Evolutionary conservation across 1,140 invertebrate genomes (phyloP).

Genomic region (Listronotus bonariensis): DNA sequence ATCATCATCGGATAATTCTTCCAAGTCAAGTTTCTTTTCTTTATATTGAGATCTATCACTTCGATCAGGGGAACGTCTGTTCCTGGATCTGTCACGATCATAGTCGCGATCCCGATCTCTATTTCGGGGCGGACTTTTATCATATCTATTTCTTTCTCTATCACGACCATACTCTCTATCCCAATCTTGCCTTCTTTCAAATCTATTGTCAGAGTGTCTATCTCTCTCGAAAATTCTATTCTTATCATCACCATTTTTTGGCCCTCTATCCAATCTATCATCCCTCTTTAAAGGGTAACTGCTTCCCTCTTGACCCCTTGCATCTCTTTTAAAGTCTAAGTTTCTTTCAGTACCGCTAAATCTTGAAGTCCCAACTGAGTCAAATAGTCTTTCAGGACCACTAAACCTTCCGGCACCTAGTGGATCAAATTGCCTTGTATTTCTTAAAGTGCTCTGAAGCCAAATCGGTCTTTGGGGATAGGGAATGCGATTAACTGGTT

Average conservation of each 20-base stretch:
- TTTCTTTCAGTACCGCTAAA: neutral
- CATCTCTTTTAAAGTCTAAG: neutral
- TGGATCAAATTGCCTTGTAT: conserved; percentile 52
- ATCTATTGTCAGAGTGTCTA: neutral
- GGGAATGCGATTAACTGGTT: conserved; percentile 51
- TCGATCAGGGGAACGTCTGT: neutral
- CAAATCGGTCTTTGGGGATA: conserved; percentile 51
- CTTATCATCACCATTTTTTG: neutral
- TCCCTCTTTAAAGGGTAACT: neutral
- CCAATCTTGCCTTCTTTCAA: neutral
- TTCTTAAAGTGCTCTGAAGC: conserved; percentile 45
- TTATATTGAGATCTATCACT: neutral
- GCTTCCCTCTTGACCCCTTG: neutral
- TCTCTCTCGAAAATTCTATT: neutral
- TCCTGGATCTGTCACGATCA: neutral
- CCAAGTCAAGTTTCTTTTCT: conserved; percentile 28
- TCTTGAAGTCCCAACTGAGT: neutral
- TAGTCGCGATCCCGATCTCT: neutral
- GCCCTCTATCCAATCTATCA: neutral
- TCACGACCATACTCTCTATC: conserved; percentile 1
- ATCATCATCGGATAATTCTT: conserved; percentile 53
- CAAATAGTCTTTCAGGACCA: neutral
- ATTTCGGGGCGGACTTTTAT: neutral
- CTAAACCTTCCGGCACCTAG: conserved; percentile 22
- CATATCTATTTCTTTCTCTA: conserved; percentile 6